Percentiles rank a stretch among this genome's conserved stretches.
Conservation (phyloP, 2,797 vertebrate species). For the Pantherophis alleghaniensis region DNA sequence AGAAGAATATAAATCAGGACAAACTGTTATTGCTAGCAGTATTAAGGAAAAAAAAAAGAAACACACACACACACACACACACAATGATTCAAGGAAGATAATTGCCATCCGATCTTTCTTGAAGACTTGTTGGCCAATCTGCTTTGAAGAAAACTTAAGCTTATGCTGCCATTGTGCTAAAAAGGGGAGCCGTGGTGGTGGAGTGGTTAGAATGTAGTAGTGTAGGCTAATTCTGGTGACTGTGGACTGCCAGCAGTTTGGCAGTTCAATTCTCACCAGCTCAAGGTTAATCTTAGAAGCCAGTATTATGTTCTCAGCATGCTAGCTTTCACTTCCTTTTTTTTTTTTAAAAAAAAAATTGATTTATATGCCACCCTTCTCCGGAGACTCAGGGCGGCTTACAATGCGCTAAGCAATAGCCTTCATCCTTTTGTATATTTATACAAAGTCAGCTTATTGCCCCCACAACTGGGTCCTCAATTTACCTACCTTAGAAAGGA, state of each 20-base stretch:
- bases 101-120: neutral
- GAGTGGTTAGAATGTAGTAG: too few species aligned
- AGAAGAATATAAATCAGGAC: neutral
- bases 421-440: too few species aligned
- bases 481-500: too few species aligned
- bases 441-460: too few species aligned
- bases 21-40: neutral
- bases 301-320: neutral
- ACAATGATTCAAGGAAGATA: neutral
- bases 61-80: neutral
- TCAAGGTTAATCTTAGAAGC: neutral
- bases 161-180: neutral
- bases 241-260: too few species aligned
- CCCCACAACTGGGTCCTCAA: too few species aligned
- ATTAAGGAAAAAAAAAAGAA: neutral
- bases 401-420: too few species aligned
- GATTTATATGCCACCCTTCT: too few species aligned
- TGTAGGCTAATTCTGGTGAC: too few species aligned
- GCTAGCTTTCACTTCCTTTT: neutral
- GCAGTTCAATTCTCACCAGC: too few species aligned
- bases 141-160: neutral
- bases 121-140: neutral
- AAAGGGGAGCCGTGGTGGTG: neutral
- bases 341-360: too few species aligned
- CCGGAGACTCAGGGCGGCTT: too few species aligned